Conservation (phyloP, 2,888 invertebrate genomes). For the Brachynemurus nebulosus region DNA sequence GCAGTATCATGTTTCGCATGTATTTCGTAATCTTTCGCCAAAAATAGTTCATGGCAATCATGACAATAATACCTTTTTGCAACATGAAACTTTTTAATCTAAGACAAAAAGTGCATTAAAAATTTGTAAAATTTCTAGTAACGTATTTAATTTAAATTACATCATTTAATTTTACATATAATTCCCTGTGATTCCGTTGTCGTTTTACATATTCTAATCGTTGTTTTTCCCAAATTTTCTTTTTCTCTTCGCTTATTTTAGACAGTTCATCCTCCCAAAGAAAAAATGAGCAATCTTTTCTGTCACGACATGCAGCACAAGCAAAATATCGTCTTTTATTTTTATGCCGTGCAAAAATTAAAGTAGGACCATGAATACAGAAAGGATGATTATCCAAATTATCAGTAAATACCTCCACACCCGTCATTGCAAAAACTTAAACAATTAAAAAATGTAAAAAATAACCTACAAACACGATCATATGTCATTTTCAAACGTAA, state of each 20-base stretch:
- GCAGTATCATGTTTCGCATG: slow-evolving; percentile 44
- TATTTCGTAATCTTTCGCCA: slow-evolving; percentile 24
- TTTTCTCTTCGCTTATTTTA: slow-evolving; percentile 29
- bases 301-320: slow-evolving; percentile 72
- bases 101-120: slow-evolving; percentile 15
- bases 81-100: slow-evolving; percentile 33
- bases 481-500: no score
- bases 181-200: slow-evolving; percentile 37
- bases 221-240: slow-evolving; percentile 37
- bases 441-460: no score
- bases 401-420: slow-evolving; percentile 40
- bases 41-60: slow-evolving; percentile 43
- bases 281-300: slow-evolving; percentile 61
- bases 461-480: no score
- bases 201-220: slow-evolving; percentile 29
- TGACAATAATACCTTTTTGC: slow-evolving; percentile 46
- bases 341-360: slow-evolving; percentile 44
- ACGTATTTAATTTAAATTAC: slow-evolving; percentile 23
- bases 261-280: slow-evolving; percentile 37
- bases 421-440: no score
- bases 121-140: not conserved
- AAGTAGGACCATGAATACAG: slow-evolving; percentile 64
- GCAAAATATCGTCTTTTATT: slow-evolving; percentile 43
- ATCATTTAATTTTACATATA: slow-evolving; percentile 38
- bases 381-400: slow-evolving; percentile 48